Evolutionary conservation across 2,888 invertebrate species (phyloP).

Genomic region (Erebia ligea): DNA sequence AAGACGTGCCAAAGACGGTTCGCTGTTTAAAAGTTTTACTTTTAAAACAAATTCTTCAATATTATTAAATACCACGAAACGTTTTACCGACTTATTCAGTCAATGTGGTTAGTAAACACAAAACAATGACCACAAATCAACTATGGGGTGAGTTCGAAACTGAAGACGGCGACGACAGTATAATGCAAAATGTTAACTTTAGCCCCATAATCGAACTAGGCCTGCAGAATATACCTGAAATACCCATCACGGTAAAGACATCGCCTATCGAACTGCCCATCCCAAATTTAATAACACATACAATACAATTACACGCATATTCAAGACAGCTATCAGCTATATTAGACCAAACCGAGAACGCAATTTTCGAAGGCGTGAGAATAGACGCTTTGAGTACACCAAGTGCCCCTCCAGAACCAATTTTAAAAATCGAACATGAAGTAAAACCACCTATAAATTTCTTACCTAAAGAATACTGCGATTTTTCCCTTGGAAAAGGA

Average conservation of each 20-base stretch:
- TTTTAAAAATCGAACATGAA: constrained; percentile 62
- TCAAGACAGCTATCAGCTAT: constrained; percentile 64
- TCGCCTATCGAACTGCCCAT: constrained; percentile 74
- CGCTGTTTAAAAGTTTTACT: too few species aligned
- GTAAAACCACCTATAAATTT: constrained; percentile 67
- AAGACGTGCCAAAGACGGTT: too few species aligned
- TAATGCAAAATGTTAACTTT: constrained; percentile 74
- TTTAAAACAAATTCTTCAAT: too few species aligned
- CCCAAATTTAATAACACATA: constrained; percentile 74
- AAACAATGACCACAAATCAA: constrained; percentile 40
- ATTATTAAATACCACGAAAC: too few species aligned
- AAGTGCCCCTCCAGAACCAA: constrained; percentile 62
- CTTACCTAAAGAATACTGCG: constrained; percentile 70
- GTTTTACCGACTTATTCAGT: background rate
- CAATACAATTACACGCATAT: constrained; percentile 71
- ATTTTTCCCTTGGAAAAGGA: constrained; percentile 74
- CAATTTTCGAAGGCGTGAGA: constrained; percentile 63
- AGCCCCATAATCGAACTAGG: constrained; percentile 79
- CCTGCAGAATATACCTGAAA: constrained; percentile 79
- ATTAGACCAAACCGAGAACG: constrained; percentile 66
- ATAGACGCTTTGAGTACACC: constrained; percentile 66
- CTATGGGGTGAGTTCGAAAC: constrained; percentile 76
- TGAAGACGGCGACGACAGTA: constrained; percentile 60
- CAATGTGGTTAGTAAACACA: background rate
- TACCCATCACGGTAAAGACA: constrained; percentile 74